Base-by-base conservation (phyloP, 2,797 vertebrate species). In the Erethizon dorsatum region DNA sequence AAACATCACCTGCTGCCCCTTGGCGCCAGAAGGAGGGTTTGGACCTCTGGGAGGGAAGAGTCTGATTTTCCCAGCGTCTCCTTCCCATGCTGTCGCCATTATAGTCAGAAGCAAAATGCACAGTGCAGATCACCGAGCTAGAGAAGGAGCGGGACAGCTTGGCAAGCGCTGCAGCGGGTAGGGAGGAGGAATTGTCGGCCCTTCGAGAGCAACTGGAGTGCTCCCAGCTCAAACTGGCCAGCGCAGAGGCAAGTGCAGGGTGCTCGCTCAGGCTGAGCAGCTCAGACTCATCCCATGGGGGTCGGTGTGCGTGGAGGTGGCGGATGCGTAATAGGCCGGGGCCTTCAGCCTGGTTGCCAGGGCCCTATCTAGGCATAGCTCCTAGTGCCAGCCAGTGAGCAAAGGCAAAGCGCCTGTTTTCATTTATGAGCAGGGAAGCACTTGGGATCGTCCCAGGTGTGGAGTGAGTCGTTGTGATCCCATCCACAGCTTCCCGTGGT, bases 141-240 rank as follows among this genome's bases (percentile, higher is more conserved):
- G 98, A 99, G 98, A 98, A 98, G 0, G 99, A 99, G 94, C 99
- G 98, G 95, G 98, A 96, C 2, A 98, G 97, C 89, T 98, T 99
- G 56, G 97, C 95, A 3, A 98, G n/a, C 56, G 98, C 98, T 0
- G 92, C 98, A 1, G 98, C 98, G 2, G 98, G 78, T 96, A 98
- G 98, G 8, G 98, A 99, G 91, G 97, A 97, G 33, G 98, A 99
- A 97, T 92, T 99, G 28, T 96, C 94, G 0, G 75, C 96, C 18
- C 98, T 98, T 56, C 98, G 83, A 88, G 98, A 98, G 20, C 98
- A 99, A 98, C 98, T 99, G 37, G 97, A 99, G 96, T 97, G 95
- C n/a, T 97, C 99, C 71, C 99, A 98, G 96, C 98, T 94, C 96
- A 97, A 92, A 0, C 98, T 99, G 94, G 97, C 98, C 37, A 96